Evolutionary conservation across 2,113 vertebrate species (phyloP).

Genomic region (Cryptotis parvus): DNA sequence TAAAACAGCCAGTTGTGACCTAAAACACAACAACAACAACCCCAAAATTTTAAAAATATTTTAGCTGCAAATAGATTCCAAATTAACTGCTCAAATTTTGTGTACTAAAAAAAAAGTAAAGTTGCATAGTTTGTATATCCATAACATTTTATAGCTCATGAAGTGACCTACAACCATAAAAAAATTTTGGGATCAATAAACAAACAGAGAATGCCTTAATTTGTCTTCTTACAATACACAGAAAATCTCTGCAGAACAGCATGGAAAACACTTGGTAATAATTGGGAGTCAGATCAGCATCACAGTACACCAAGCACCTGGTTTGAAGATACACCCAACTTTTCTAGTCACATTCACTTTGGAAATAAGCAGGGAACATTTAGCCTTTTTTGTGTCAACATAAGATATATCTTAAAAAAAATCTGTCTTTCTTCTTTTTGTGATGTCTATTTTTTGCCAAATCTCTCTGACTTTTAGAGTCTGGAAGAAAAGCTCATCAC

Average conservation of each 20-base stretch:
- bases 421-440: background rate
- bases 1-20: too few relatives aligned
- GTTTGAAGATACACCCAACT: background rate
- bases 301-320: background rate
- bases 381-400: background rate
- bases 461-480: background rate
- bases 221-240: background rate
- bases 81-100: background rate
- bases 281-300: background rate
- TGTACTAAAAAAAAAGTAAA: conserved; percentile 8
- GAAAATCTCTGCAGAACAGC: background rate
- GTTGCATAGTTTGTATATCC: background rate
- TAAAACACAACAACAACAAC: too few relatives aligned
- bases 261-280: background rate
- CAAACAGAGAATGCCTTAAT: background rate
- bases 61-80: background rate
- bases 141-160: background rate
- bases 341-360: background rate
- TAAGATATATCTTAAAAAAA: too few relatives aligned
- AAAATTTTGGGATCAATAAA: background rate
- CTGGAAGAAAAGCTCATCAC: background rate
- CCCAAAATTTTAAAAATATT: background rate
- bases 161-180: background rate
- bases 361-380: background rate
- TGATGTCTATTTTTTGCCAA: background rate